A percentile compares a stretch with the other conserved stretches of the same genome.
phyloP scores from a whole-genome alignment of 1,140 invertebrate genomes.

The Heliconius melpomene region DNA sequence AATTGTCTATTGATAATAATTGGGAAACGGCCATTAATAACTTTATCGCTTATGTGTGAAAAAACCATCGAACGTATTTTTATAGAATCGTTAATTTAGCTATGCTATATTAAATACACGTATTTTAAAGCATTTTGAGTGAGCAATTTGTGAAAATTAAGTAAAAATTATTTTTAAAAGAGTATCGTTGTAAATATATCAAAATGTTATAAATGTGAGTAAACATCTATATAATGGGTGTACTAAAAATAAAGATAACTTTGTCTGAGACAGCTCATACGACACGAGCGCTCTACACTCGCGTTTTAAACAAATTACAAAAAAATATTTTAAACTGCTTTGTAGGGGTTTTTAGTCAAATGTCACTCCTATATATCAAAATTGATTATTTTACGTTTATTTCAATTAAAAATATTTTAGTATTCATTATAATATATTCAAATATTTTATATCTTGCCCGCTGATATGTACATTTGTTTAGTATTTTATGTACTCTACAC shows the following conservation, averaged over 20 bases:
- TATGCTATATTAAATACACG: conserved; percentile 30
- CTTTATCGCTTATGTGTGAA: conserved; percentile 57
- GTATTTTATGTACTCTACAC: conserved; percentile 53
- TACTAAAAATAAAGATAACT: conserved; percentile 38
- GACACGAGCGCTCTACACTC: conserved; percentile 33
- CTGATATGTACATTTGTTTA: conserved; percentile 43
- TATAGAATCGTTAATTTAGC: conserved; percentile 38
- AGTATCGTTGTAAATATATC: conserved; percentile 25
- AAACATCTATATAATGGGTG: conserved; percentile 25
- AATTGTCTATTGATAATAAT: conserved; percentile 54
- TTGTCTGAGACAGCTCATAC: conserved; percentile 24
- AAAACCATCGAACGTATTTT: conserved; percentile 42
- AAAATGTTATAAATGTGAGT: conserved; percentile 29
- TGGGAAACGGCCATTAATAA: conserved; percentile 45
- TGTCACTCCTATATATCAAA: conserved; percentile 36
- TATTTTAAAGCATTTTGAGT: conserved; percentile 20
- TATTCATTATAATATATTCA: conserved; percentile 31
- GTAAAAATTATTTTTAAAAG: conserved; percentile 18
- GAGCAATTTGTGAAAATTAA: conserved; percentile 19
- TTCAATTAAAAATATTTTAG: conserved; percentile 45
- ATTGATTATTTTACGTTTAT: conserved; percentile 33
- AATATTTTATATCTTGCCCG: conserved; percentile 24
- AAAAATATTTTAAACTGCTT: conserved; percentile 36
- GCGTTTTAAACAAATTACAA: conserved; percentile 45
- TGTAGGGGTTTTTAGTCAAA: conserved; percentile 35